These are phyloP conservation scores for Smutsia gigantea DNA, from an alignment of 2,797 vertebrate species.

Conservation along the genomic window DNA sequence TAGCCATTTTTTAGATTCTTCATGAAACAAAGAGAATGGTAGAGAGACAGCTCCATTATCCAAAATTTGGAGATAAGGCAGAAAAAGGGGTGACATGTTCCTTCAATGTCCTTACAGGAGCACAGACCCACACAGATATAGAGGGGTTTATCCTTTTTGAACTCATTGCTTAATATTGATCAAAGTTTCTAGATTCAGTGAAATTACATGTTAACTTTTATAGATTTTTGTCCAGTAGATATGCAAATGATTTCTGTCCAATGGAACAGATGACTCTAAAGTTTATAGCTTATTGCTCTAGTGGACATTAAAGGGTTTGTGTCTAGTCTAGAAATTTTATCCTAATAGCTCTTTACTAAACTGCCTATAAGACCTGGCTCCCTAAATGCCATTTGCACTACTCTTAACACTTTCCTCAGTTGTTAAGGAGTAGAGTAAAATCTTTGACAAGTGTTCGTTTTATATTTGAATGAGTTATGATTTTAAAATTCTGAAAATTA, in stretches of 20 bases:
- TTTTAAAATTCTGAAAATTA: constrained; percentile 24
- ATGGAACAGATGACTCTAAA: not conserved
- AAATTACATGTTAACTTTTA: not conserved
- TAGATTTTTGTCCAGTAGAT: not conserved
- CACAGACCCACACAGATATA: not conserved
- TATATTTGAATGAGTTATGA: not conserved
- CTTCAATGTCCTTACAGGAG: not conserved
- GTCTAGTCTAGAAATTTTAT: not conserved
- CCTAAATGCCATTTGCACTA: not conserved
- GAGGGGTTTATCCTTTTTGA: not conserved
- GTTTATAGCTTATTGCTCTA: not conserved
- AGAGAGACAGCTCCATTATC: not conserved
- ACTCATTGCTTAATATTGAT: not conserved
- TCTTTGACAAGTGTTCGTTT: not conserved
- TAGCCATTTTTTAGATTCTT: not conserved
- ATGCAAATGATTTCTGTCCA: not conserved
- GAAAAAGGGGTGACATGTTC: not conserved
- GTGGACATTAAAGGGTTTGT: not conserved
- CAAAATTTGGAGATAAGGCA: not conserved
- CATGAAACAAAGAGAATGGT: not conserved
- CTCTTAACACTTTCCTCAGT: not conserved
- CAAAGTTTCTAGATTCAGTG: not conserved
- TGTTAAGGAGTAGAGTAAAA: constrained; percentile 27
- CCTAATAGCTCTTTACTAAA: not conserved
- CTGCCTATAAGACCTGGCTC: not conserved